Percentiles rank a stretch among this genome's conserved stretches.
These are phyloP conservation scores for Montifringilla adamsi DNA, from an alignment of 2,113 vertebrate genomes.

Conservation along the genomic window DNA sequence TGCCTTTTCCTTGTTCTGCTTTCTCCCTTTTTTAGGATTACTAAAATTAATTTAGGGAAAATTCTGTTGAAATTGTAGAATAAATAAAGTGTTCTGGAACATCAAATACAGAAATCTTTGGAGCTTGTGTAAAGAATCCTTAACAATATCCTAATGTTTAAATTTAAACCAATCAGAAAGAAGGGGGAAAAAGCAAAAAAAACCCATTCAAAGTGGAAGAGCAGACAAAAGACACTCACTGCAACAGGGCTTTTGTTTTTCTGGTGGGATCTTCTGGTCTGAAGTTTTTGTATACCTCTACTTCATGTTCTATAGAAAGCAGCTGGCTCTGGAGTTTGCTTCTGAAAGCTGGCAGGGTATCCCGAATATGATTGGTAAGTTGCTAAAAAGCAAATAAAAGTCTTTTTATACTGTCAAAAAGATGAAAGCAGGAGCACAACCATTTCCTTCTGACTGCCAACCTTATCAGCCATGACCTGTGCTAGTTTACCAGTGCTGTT, in stretches of 20 bases:
- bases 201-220: neutral
- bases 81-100: neutral
- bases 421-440: neutral
- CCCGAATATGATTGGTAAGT: conserved; percentile 93
- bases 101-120: neutral
- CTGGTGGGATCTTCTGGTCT: conserved; percentile 83
- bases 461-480: neutral
- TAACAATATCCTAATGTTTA: neutral
- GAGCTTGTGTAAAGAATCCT: neutral
- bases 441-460: neutral
- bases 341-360: conserved; percentile 84
- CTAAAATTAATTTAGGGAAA: neutral
- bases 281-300: conserved; percentile 81
- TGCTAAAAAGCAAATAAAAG: conserved; percentile 75
- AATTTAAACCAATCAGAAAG: neutral
- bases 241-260: conserved; percentile 87
- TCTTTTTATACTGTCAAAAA: neutral
- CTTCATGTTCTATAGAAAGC: conserved; percentile 85
- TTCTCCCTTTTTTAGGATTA: neutral
- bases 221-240: conserved; percentile 75
- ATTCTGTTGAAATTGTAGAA: neutral
- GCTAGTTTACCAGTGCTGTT: neutral
- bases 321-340: conserved; percentile 84
- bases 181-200: neutral
- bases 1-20: neutral